Evolutionary conservation across 2,113 vertebrate genomes (phyloP).

Genomic region (Tenebrosternarchus preto): DNA sequence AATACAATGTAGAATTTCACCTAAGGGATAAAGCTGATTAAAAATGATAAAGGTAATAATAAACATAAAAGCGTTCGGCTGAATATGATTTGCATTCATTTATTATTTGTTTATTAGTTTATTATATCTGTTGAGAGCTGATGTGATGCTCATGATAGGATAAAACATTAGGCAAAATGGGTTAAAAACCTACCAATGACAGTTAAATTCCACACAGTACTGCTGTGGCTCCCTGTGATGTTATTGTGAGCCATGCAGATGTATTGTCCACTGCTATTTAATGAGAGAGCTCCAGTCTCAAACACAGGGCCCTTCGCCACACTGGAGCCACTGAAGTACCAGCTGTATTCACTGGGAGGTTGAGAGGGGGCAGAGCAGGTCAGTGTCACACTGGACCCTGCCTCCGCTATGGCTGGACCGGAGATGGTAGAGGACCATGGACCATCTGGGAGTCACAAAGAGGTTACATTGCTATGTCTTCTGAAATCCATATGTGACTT

Average conservation of each 20-base stretch:
- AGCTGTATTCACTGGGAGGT: constrained; percentile 60
- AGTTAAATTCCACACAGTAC: constrained; percentile 48
- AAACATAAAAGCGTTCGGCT: no score
- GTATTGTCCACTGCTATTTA: constrained; percentile 64
- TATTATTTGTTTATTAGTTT: no score
- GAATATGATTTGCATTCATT: no score
- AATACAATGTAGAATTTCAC: neutral
- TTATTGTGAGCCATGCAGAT: constrained; percentile 67
- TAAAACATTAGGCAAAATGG: no score
- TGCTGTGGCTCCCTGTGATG: constrained; percentile 58
- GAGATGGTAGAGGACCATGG: constrained; percentile 39
- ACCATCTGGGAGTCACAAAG: constrained; percentile 45
- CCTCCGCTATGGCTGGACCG: constrained; percentile 55
- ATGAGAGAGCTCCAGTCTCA: constrained; percentile 29
- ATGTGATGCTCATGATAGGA: no score
- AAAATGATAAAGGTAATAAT: neutral
- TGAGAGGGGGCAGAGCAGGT: constrained; percentile 61
- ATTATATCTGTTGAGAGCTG: no score
- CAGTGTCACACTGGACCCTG: constrained; percentile 39
- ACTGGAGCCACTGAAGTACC: constrained; percentile 58
- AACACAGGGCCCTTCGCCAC: constrained; percentile 51
- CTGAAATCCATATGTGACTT: no score
- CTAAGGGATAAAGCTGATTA: neutral
- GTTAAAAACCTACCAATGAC: constrained; percentile 61
- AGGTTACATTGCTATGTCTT: neutral